Base-by-base conservation (phyloP, 2,888 invertebrate species). In the Leptinotarsa peninsularis region DNA sequence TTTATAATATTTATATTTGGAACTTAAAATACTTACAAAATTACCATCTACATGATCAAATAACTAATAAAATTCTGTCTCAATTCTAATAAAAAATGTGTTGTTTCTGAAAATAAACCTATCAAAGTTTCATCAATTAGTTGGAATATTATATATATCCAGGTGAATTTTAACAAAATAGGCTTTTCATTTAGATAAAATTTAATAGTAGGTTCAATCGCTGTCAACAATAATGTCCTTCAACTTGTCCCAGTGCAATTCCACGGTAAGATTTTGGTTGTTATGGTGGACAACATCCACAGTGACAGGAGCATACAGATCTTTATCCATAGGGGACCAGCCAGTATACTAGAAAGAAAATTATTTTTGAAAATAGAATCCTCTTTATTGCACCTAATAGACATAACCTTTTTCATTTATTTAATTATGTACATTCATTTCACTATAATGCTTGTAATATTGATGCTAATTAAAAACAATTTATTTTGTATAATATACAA, bases 241-340 rank as follows among this genome's bases (percentile, higher is more conserved):
- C 72, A 88, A 81, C 74, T 87, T 86, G 54, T 87, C 86, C 87
- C 86, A 87, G 74, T 88, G 84, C 14, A 88, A 78, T 80, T 87
- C 86, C 7, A 88, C 86, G 5, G 86, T 84, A 73, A 86, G 83
- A 72, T 86, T 85, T 74, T 85, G 86, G 63, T 86, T 84, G 66
- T 83, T 82, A 73, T 88, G 87, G 67, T 85, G 82, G 7, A 83
- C 79, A 15, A 88, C 86, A 68, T 85, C 84, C 7, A 88, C 86
- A 17, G 85, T 85, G 21, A 88, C 82, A 10, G 88, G 87, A 18
- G 86, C 85, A 79, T 88, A 88, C 60, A 85, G 78, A 79, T 88
- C 88, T 79, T 85, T 86, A 70, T 88, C 88, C 75, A 88, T 80
- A 2, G 87, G 83, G 10, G 88, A 88, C 88, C 88, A 88, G 14